Base-by-base conservation (phyloP, 2,113 vertebrate species). In the Chaetodon trifascialis region DNA sequence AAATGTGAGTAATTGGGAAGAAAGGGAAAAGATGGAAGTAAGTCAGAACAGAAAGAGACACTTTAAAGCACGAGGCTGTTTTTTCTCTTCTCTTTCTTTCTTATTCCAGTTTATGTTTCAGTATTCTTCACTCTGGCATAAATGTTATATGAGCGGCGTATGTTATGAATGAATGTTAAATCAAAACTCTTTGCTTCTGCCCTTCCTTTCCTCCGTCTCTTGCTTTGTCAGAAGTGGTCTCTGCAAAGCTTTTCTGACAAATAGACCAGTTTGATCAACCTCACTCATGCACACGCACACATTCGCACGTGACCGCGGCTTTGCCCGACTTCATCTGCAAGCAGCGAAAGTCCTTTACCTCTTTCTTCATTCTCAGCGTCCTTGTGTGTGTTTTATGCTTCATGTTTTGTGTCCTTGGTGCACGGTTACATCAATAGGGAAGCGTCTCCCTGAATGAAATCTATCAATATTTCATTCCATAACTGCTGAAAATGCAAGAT, bases 401-500 rank as follows among this genome's bases (percentile, higher is more conserved):
- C 54, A 60, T 46, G 85, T 68, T 62, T 74, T 58, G 60, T 81
- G 83, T 86, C 85, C 85, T 83, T 74, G 63, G 71, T 68, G 42
- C 63, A 14, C 11, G 64, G 60, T 59, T 73, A 79, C 73, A 88
- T 89, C 80, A 80, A 85, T 80, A 54, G 68, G 49, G 52, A 79
- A 85, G 79, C 67, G 71, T 87, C 65, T 77, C 49, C 49, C 84
- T 58, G 66, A 91, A 81, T 17, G 72, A 89, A 84, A 75, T 63
- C 38, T 83, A 89, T 91, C 73, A 87, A 91, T 90, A 86, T 90
- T 93, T 90, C 34, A 89, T 88, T 70, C 63, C 23, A 47, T 82
- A 79, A 84, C 82, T 85, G 79, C 74, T 79, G 80, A 87, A 89
- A 82, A 82, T 67, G 40, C 67, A 72, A 81, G 56, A 71, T 62